Percentiles rank a stretch among this genome's conserved stretches.
Evolutionary conservation across 2,797 vertebrate species (phyloP).

Genomic region (Centroberyx gerrardi): DNA sequence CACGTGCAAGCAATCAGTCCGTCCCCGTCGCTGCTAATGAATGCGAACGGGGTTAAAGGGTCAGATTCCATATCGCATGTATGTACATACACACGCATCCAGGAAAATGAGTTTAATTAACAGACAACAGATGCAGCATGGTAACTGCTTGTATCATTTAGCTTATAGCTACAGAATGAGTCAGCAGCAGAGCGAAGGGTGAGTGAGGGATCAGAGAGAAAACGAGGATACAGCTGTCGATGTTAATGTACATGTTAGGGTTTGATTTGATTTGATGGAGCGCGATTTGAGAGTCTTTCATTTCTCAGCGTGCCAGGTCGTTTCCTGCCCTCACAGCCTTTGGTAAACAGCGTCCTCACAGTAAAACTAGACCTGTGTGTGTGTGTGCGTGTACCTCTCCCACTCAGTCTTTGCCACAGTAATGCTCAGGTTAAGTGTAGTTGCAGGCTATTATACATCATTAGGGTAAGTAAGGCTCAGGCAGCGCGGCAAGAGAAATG

Average conservation of each 20-base stretch:
- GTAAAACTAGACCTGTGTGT: conserved; percentile 61
- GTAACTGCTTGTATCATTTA: conserved; percentile 75
- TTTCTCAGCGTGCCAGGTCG: conserved; percentile 66
- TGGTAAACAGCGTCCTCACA: conserved; percentile 70
- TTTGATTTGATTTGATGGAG: conserved; percentile 76
- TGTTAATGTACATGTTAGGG: conserved; percentile 62
- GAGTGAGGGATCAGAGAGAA: conserved; percentile 73
- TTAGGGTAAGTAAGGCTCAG: conserved; percentile 96
- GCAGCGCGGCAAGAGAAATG: conserved; percentile 90
- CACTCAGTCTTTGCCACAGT: conserved; percentile 82
- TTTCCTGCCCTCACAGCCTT: conserved; percentile 65
- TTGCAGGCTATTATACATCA: conserved; percentile 97
- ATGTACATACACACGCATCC: conserved; percentile 64
- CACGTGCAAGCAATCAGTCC: conserved; percentile 57
- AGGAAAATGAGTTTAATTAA: conserved; percentile 77
- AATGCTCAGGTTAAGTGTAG: conserved; percentile 96
- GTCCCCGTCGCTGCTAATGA: conserved; percentile 71
- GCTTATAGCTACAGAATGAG: conserved; percentile 74
- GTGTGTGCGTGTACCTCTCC: conserved; percentile 58
- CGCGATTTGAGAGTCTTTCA: conserved; percentile 70
- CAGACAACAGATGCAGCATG: conserved; percentile 77
- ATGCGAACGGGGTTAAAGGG: conserved; percentile 69
- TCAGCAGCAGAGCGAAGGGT: conserved; percentile 74
- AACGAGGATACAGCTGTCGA: conserved; percentile 74
- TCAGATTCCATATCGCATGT: conserved; percentile 64